Evolutionary conservation across 2,113 vertebrate species (phyloP).

Genomic region (Nerophis lumbriciformis): DNA sequence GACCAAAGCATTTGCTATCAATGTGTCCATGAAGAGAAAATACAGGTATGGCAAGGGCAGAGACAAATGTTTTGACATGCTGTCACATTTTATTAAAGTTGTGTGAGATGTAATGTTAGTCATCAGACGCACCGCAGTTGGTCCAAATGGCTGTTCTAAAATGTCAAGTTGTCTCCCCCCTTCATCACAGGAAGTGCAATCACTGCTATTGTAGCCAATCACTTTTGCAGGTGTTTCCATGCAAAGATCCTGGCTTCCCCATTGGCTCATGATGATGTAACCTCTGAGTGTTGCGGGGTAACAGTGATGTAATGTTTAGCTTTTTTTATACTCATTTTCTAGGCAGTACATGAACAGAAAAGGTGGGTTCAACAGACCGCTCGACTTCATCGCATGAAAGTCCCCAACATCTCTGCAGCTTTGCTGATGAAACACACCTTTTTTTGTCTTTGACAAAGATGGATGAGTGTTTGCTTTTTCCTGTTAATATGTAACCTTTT

Average conservation of each 20-base stretch:
- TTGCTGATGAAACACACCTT: not conserved
- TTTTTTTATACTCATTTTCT: slow-evolving; percentile 54
- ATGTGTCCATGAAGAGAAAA: slow-evolving; percentile 93
- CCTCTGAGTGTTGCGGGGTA: slow-evolving; percentile 67
- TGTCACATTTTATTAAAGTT: not conserved
- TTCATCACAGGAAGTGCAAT: slow-evolving; percentile 20
- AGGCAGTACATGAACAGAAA: slow-evolving; percentile 99
- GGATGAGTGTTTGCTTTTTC: slow-evolving; percentile 7
- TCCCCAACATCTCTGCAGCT: slow-evolving; percentile 5
- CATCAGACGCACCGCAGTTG: not conserved
- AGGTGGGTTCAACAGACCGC: slow-evolving; percentile 96
- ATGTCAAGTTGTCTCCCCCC: slow-evolving; percentile 20
- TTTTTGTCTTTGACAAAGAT: not conserved
- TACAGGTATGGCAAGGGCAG: slow-evolving; percentile 79
- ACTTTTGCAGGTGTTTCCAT: slow-evolving; percentile 69
- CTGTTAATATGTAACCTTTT: slow-evolving; percentile 1
- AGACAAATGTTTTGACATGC: not conserved
- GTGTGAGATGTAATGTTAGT: not conserved
- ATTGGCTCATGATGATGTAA: slow-evolving; percentile 77
- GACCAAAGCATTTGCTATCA: slow-evolving; percentile 86
- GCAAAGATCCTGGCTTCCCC: slow-evolving; percentile 53
- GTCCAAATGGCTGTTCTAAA: slow-evolving; percentile 10
- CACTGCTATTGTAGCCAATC: slow-evolving; percentile 62
- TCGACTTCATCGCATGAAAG: slow-evolving; percentile 94
- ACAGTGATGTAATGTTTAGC: slow-evolving; percentile 72